Evolutionary conservation across 2,113 vertebrate species (phyloP).

Genomic region (Lontra canadensis): DNA sequence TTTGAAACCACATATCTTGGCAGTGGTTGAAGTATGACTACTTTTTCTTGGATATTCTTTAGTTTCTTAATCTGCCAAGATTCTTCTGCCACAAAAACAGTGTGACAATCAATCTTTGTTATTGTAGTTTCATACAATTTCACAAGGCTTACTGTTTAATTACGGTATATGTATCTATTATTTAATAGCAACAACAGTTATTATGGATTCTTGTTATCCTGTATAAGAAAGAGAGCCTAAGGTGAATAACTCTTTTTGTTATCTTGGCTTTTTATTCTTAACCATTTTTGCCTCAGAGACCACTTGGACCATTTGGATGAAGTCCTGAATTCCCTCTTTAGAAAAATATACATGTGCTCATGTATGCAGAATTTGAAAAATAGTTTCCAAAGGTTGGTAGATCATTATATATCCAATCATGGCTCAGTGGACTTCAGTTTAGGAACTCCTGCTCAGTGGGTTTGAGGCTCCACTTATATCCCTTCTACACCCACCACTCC

Average conservation of each 20-base stretch:
- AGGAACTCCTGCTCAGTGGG: not conserved
- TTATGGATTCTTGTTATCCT: not conserved
- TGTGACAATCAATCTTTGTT: not conserved
- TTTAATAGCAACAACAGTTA: not conserved
- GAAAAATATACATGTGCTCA: not conserved
- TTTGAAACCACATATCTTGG: not conserved
- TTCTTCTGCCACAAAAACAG: not conserved
- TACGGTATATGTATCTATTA: not conserved
- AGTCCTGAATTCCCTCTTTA: not conserved
- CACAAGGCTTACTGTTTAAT: not conserved
- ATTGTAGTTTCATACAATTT: not conserved
- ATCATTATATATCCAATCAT: not conserved
- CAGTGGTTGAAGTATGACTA: not conserved
- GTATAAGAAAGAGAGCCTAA: not conserved
- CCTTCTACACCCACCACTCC: not conserved
- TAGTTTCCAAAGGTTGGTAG: not conserved
- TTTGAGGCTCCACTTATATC: not conserved
- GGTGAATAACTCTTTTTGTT: not conserved
- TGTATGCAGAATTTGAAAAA: not conserved
- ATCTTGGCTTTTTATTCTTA: conserved; percentile 4
- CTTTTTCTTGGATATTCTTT: conserved; percentile 26
- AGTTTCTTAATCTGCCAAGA: conserved; percentile 7
- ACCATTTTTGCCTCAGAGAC: not conserved
- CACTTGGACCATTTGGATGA: not conserved
- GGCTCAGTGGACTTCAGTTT: not conserved